These are phyloP conservation scores for Sylvicapra grimmia DNA, from an alignment of 2,113 vertebrate genomes.

Conservation along the genomic window DNA sequence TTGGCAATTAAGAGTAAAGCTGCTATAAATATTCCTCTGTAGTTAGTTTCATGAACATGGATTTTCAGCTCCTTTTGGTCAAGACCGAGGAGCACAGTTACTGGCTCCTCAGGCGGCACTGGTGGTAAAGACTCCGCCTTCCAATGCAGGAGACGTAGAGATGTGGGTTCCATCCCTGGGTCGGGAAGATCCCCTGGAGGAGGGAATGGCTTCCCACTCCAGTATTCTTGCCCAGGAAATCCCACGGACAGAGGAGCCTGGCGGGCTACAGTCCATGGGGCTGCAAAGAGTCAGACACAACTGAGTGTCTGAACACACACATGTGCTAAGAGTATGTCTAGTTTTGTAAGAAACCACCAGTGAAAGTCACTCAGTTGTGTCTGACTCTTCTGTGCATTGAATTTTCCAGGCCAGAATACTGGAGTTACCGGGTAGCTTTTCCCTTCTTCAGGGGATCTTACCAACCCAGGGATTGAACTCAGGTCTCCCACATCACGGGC, in stretches of 20 bases:
- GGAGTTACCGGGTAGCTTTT: not conserved
- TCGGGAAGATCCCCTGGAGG: not conserved
- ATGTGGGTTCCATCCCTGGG: not conserved
- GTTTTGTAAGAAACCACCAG: not conserved
- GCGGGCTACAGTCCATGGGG: not conserved
- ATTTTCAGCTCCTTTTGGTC: not conserved
- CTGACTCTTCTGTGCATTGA: not conserved
- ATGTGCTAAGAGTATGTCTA: not conserved
- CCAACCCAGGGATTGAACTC: not conserved
- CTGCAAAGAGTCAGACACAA: not conserved
- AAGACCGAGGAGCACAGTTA: not conserved
- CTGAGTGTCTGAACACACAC: not conserved
- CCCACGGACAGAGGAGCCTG: not conserved
- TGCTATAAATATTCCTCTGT: not conserved
- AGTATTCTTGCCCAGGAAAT: not conserved
- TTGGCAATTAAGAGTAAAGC: not conserved
- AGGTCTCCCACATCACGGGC: accelerated
- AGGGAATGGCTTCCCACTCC: not conserved
- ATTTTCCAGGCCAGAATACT: not conserved
- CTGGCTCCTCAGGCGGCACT: not conserved
- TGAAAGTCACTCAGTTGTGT: not conserved
- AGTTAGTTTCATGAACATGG: not conserved
- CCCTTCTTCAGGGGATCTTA: not conserved
- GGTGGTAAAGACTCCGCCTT: not conserved
- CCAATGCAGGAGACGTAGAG: not conserved